These are phyloP conservation scores for Nanorana parkeri DNA, from an alignment of 2,113 vertebrate species.

Conservation along the genomic window DNA sequence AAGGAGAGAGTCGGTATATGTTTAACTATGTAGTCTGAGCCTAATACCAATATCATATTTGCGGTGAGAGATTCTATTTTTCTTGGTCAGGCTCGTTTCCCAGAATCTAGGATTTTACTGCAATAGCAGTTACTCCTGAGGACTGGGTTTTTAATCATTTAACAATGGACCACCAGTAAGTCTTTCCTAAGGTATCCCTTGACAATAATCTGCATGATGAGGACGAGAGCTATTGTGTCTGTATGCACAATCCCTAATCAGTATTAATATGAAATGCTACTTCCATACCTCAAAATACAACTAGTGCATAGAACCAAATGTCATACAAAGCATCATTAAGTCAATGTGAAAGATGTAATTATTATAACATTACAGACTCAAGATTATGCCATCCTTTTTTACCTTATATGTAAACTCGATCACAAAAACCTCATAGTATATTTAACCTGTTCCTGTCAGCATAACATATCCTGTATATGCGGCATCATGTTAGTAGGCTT, in stretches of 20 bases:
- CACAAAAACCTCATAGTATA: no score
- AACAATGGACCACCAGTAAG: conserved; percentile 51
- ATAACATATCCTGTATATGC: no score
- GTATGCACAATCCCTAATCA: neutral
- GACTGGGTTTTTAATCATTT: conserved; percentile 62
- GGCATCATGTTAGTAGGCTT: no score
- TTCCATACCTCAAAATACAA: neutral
- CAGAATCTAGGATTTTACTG: conserved; percentile 71
- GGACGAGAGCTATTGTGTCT: conserved; percentile 25
- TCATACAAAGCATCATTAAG: conserved; percentile 3
- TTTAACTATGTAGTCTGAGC: conserved; percentile 60
- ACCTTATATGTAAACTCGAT: no score
- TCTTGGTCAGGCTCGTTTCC: conserved; percentile 70
- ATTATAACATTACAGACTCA: no score
- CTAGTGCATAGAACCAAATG: conserved; percentile 3
- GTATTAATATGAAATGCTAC: conserved; percentile 20
- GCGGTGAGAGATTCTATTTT: conserved; percentile 75
- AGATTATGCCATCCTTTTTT: no score
- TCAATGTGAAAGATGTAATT: neutral
- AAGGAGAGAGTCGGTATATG: conserved; percentile 55
- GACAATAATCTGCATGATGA: conserved; percentile 49
- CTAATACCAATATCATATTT: conserved; percentile 71
- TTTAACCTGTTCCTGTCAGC: no score
- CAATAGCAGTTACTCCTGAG: conserved; percentile 66
- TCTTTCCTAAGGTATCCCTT: conserved; percentile 33